A percentile compares a stretch with the other conserved stretches of the same genome.
Conservation (phyloP, 1,140 invertebrate species). For the Lasaia peninsularis region DNA sequence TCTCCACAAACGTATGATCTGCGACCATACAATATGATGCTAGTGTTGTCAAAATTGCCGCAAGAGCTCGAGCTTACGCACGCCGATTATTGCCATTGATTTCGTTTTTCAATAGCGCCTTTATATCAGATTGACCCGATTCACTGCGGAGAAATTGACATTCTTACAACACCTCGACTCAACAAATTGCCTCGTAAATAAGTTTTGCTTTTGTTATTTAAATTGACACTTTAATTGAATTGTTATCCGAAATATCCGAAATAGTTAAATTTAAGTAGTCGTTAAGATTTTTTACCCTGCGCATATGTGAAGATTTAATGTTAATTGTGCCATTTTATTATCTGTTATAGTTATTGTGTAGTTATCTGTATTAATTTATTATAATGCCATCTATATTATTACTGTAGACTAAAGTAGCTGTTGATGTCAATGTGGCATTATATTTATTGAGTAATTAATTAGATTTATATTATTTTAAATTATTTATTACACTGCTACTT, state of each 20-base stretch:
- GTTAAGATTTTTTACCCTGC: not conserved
- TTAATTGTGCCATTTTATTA: not conserved
- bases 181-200: constrained; percentile 33
- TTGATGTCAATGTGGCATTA: no score
- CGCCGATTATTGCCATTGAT: constrained; percentile 61
- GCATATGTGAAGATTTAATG: constrained; percentile 2
- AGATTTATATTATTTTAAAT: no score
- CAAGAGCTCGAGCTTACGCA: constrained; percentile 47
- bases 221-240: constrained; percentile 20
- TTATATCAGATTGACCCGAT: constrained; percentile 70
- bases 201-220: constrained; percentile 25
- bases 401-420: no score
- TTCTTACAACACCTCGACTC: constrained; percentile 42
- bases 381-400: no score
- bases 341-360: not conserved
- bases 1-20: constrained; percentile 60
- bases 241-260: constrained; percentile 10
- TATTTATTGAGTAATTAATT: no score
- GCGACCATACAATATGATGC: constrained; percentile 59
- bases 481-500: no score
- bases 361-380: no score
- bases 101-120: constrained; percentile 69
- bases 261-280: constrained; percentile 2
- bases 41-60: constrained; percentile 47
- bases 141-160: constrained; percentile 61